These are phyloP conservation scores for Urocynchramus pylzowi DNA, from an alignment of 2,113 vertebrate genomes.

Conservation along the genomic window DNA sequence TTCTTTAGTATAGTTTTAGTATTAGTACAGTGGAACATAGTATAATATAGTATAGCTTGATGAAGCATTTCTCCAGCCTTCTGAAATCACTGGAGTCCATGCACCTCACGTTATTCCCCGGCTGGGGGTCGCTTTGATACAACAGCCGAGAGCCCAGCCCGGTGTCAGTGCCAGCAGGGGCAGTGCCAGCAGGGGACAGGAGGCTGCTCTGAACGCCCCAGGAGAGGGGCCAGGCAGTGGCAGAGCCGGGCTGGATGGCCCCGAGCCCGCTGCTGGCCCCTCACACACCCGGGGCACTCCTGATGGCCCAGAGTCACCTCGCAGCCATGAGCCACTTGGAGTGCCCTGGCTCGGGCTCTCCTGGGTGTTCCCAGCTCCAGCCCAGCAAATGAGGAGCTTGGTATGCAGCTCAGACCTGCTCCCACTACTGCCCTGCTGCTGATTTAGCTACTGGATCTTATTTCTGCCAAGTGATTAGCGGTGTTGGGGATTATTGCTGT, in stretches of 20 bases:
- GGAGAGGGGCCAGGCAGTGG: background rate
- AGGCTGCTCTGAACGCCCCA: fast-evolving
- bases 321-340: fast-evolving
- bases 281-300: fast-evolving
- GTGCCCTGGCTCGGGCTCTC: background rate
- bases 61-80: too few species aligned
- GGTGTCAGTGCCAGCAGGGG: fast-evolving
- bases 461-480: background rate
- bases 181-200: fast-evolving
- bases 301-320: background rate
- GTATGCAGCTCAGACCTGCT: background rate
- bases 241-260: fast-evolving
- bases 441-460: background rate
- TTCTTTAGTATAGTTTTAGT: too few species aligned
- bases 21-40: too few species aligned
- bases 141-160: background rate
- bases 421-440: background rate
- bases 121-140: too few species aligned
- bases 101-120: too few species aligned
- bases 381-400: background rate
- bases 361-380: background rate
- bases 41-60: too few species aligned
- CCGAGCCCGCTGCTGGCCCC: background rate
- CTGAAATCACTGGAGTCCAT: too few species aligned
- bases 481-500: background rate